Evolutionary conservation across 2,888 invertebrate genomes (phyloP).

Genomic region (Deilephila elpenor): DNA sequence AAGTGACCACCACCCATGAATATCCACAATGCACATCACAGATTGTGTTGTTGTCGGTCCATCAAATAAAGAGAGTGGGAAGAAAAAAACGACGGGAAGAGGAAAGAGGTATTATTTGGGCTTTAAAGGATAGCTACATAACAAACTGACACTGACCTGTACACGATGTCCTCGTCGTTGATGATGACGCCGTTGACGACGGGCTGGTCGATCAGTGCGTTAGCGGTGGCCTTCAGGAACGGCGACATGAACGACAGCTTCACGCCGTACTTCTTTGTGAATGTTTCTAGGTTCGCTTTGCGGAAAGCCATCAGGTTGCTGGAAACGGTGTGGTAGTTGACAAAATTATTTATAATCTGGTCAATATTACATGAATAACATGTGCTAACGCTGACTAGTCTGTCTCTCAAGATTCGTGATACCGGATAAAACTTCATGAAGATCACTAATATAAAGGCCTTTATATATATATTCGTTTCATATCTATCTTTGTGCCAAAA

Average conservation of each 20-base stretch:
- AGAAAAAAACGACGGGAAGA: not conserved
- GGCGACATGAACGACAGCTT: slow-evolving; percentile 99
- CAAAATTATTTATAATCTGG: not conserved
- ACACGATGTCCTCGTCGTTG: slow-evolving; percentile 88
- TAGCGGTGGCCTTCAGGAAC: slow-evolving; percentile 97
- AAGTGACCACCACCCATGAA: too few relatives aligned
- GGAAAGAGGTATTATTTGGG: not conserved
- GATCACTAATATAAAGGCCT: too few relatives aligned
- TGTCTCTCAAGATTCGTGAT: too few relatives aligned
- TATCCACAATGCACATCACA: too few relatives aligned
- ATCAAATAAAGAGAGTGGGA: too few relatives aligned
- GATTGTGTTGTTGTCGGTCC: too few relatives aligned
- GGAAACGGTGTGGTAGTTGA: not conserved
- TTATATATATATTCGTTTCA: too few relatives aligned
- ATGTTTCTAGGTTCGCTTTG: slow-evolving; percentile 94
- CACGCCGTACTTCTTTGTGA: slow-evolving; percentile 96
- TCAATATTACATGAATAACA: not conserved
- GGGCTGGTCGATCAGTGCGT: slow-evolving; percentile 98
- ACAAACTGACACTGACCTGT: slow-evolving; percentile 54
- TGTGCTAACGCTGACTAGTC: too few relatives aligned
- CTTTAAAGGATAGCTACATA: not conserved
- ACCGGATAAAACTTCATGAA: too few relatives aligned
- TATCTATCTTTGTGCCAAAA: too few relatives aligned
- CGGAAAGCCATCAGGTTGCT: slow-evolving; percentile 96
- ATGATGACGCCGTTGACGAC: slow-evolving; percentile 99